Evolutionary conservation across 2,113 vertebrate genomes (phyloP).

Genomic region (Eudyptes chrysolophus): DNA sequence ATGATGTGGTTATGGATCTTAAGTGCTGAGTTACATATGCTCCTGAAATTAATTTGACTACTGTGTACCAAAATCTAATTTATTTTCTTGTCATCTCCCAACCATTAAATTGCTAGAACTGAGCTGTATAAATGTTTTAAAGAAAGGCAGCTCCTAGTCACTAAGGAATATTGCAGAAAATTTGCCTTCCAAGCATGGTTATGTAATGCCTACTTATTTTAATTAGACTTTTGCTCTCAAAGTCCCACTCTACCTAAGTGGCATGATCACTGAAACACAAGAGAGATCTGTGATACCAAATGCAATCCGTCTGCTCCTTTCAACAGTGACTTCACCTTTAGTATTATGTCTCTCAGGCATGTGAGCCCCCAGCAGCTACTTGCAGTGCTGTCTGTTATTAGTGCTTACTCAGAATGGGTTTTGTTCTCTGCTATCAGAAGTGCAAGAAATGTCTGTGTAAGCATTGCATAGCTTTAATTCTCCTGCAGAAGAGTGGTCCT

Average conservation of each 20-base stretch:
- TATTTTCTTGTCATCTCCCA: conserved; percentile 27
- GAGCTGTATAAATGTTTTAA: conserved; percentile 14
- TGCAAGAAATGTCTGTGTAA: conserved; percentile 41
- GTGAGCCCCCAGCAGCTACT: not conserved
- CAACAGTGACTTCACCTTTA: not conserved
- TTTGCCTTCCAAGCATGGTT: conserved; percentile 26
- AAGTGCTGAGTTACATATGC: not conserved
- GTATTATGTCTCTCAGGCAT: not conserved
- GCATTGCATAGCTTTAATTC: conserved; percentile 45
- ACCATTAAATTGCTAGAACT: conserved; percentile 10
- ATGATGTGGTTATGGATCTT: not conserved
- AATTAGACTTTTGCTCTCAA: conserved; percentile 48
- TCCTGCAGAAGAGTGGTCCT: conserved; percentile 32
- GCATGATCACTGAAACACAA: not conserved
- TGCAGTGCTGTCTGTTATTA: conserved; percentile 1
- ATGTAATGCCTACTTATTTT: conserved; percentile 24
- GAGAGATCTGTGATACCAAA: not conserved
- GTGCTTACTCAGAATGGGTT: conserved; percentile 20
- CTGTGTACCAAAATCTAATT: conserved; percentile 9
- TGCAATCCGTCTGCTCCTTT: not conserved
- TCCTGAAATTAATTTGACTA: not conserved
- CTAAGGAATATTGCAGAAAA: conserved; percentile 43
- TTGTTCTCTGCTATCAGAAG: not conserved
- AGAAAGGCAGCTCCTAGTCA: conserved; percentile 9
- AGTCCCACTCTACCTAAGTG: conserved; percentile 19